phyloP scores from a whole-genome alignment of 2,113 vertebrate genomes.

The Empidonax alnorum region DNA sequence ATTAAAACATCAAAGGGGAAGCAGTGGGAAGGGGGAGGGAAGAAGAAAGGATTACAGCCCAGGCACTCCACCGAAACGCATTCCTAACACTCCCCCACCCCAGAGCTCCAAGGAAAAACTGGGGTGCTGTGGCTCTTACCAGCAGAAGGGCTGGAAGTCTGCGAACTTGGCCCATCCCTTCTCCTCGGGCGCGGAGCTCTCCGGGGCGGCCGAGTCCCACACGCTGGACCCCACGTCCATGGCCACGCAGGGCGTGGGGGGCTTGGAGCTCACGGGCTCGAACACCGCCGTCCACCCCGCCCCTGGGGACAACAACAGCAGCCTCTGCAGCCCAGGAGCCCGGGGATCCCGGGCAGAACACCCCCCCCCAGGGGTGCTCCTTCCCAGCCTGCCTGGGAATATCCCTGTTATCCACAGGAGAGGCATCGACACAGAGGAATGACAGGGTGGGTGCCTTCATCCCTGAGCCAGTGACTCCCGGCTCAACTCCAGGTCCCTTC shows the following conservation, averaged over 20 bases:
- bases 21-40: neutral
- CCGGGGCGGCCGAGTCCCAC: slow-evolving; percentile 76
- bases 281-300: slow-evolving; percentile 83
- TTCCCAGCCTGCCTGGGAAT: neutral
- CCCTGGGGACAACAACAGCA: slow-evolving; percentile 48
- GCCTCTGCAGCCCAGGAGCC: neutral
- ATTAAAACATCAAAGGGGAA: neutral
- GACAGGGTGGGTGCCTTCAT: rapidly evolving
- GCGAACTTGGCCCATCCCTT: slow-evolving; percentile 92
- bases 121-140: slow-evolving; percentile 66
- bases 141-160: slow-evolving; percentile 91
- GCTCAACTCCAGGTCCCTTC: neutral
- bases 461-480: neutral
- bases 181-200: slow-evolving; percentile 64
- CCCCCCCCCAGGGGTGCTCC: neutral
- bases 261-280: slow-evolving; percentile 70
- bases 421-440: too few species aligned
- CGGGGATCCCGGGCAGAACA: too few species aligned
- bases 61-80: rapidly evolving
- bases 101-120: rapidly evolving
- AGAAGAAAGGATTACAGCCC: neutral
- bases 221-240: slow-evolving; percentile 77
- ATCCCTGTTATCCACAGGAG: neutral
- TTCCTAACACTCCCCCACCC: rapidly evolving
- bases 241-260: slow-evolving; percentile 59